Conservation (phyloP, 2,888 invertebrate species). For the Onchidella celtica region DNA sequence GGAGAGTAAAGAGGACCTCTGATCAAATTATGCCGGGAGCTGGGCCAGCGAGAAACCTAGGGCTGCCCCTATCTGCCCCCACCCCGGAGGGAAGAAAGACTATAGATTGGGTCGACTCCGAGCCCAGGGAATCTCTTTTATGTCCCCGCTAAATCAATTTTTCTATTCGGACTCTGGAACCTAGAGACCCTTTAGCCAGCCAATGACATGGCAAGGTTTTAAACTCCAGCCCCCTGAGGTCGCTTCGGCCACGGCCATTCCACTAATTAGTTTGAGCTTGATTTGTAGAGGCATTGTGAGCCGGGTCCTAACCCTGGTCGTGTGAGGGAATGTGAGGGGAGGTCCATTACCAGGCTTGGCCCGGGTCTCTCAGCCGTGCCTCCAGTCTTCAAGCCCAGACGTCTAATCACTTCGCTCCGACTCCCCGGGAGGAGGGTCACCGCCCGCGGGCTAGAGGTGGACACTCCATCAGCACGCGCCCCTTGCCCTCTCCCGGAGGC, state of each 20-base stretch:
- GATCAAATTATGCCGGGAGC: conserved; percentile 42
- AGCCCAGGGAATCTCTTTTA: conserved; percentile 32
- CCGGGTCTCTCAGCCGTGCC: neutral
- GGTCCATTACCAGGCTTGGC: conserved; percentile 18
- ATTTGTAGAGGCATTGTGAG: conserved; percentile 42
- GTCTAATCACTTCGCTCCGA: conserved; percentile 23
- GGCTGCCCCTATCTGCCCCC: neutral
- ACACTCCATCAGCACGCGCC: conserved; percentile 20
- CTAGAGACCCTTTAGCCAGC: conserved; percentile 7
- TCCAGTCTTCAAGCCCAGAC: neutral
- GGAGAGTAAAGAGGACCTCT: conserved; percentile 13
- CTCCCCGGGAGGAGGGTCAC: conserved; percentile 14
- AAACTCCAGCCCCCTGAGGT: conserved; percentile 28
- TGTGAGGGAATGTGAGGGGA: conserved; percentile 27
- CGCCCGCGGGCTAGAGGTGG: conserved; percentile 17
- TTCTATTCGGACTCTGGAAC: conserved; percentile 37
- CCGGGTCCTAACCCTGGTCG: neutral
- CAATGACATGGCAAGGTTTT: conserved; percentile 36
- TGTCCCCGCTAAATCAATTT: conserved; percentile 43
- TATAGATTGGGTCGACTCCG: conserved; percentile 18
- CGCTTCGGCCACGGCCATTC: conserved; percentile 27
- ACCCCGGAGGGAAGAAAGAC: conserved; percentile 23
- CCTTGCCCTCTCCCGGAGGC: conserved; percentile 2
- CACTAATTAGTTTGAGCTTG: conserved; percentile 42
- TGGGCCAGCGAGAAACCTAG: neutral